Conservation (phyloP, 2,113 vertebrate species). For the Carollia perspicillata region DNA sequence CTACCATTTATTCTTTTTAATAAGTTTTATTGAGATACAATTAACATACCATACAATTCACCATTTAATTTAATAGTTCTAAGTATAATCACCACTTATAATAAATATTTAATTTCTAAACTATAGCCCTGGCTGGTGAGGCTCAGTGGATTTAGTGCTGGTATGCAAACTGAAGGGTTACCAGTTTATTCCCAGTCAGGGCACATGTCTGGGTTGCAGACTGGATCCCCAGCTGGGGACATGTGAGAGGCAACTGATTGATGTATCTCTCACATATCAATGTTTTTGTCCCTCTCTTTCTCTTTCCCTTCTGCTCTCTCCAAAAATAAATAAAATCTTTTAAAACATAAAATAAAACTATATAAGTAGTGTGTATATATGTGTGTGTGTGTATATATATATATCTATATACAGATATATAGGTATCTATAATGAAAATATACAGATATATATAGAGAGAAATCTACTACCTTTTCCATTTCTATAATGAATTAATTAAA, state of each 20-base stretch:
- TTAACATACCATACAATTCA: neutral
- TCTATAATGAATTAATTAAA: neutral
- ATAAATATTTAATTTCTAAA: neutral
- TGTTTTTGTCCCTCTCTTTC: too few species aligned
- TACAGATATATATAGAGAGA: neutral
- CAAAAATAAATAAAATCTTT: too few species aligned
- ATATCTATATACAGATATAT: neutral
- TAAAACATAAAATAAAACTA: neutral
- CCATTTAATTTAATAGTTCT: neutral
- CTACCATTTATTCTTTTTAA: neutral
- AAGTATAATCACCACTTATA: neutral
- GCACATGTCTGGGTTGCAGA: too few species aligned
- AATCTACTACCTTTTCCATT: neutral
- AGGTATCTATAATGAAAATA: too few species aligned
- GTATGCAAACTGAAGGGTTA: too few species aligned
- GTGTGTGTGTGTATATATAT: neutral
- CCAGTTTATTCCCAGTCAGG: too few species aligned
- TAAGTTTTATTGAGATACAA: neutral
- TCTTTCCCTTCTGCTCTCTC: too few species aligned
- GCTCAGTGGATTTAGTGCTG: too few species aligned
- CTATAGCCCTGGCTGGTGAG: too few species aligned
- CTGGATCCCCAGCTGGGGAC: too few species aligned
- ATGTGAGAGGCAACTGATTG: too few species aligned
- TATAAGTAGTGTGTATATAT: neutral
- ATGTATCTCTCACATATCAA: too few species aligned